Percentiles rank a stretch among this genome's conserved stretches.
phyloP scores from a whole-genome alignment of 2,888 invertebrate species.

The Ceraclea dissimilis region DNA sequence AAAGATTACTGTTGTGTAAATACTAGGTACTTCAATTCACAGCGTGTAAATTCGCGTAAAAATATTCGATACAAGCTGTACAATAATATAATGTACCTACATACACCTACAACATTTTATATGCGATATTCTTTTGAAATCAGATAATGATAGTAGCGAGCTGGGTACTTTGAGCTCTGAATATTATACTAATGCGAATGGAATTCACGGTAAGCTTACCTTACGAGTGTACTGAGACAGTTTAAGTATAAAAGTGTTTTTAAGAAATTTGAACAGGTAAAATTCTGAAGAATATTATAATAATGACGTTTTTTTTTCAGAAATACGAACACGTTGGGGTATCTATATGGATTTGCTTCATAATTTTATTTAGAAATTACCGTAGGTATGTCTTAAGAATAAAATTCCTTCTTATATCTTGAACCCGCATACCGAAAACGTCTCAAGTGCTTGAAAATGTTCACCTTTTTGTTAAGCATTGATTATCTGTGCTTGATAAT shows the following conservation, averaged over 20 bases:
- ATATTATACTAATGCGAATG: slow-evolving; percentile 1
- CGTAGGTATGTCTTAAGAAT: too few relatives aligned
- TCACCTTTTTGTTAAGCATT: too few relatives aligned
- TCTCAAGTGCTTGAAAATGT: too few relatives aligned
- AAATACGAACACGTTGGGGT: too few relatives aligned
- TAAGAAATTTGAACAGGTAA: background rate
- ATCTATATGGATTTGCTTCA: too few relatives aligned
- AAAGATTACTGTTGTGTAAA: too few relatives aligned
- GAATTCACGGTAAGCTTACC: background rate
- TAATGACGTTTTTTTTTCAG: too few relatives aligned
- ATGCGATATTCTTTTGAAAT: background rate
- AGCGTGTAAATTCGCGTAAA: background rate
- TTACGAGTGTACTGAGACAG: background rate
- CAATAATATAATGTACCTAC: background rate
- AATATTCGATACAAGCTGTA: background rate
- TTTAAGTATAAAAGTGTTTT: background rate
- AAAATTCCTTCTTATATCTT: too few relatives aligned
- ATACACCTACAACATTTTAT: background rate
- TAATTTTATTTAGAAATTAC: too few relatives aligned
- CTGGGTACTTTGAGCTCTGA: background rate
- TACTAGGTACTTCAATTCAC: background rate
- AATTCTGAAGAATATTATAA: too few relatives aligned
- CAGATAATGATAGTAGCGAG: background rate
- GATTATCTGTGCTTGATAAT: too few relatives aligned
- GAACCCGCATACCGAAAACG: too few relatives aligned